phyloP scores from a whole-genome alignment of 2,113 vertebrate species.

The Micronycteris hirsuta region DNA sequence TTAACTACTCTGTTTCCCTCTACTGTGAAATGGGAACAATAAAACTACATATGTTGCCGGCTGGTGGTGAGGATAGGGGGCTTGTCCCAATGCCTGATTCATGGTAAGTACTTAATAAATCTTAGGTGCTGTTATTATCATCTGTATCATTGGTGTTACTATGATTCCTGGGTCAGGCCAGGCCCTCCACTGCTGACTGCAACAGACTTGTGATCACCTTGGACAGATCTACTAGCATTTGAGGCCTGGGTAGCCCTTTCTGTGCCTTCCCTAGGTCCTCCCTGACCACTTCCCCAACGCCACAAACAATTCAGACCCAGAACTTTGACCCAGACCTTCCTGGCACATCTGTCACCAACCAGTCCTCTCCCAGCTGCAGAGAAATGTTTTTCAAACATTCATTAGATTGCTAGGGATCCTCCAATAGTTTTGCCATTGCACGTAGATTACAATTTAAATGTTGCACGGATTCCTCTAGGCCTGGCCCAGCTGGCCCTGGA shows the following conservation, averaged over 20 bases:
- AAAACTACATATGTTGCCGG: not conserved
- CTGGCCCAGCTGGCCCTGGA: fast-evolving
- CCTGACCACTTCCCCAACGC: too few species aligned
- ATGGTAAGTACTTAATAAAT: not conserved
- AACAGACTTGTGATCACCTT: not conserved
- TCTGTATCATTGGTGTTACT: not conserved
- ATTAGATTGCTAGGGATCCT: not conserved
- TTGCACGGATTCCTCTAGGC: not conserved
- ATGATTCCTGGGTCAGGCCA: not conserved
- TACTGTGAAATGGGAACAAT: not conserved
- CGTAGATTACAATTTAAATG: not conserved
- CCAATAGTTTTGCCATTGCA: not conserved
- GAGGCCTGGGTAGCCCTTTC: not conserved
- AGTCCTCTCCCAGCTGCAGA: not conserved
- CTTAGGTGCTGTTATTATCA: not conserved
- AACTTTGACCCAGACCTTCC: not conserved
- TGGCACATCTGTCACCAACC: fast-evolving
- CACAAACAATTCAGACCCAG: not conserved
- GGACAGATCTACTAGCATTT: not conserved
- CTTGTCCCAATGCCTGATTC: not conserved
- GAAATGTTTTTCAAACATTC: not conserved
- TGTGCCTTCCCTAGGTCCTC: not conserved
- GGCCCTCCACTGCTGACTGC: not conserved
- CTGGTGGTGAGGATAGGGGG: not conserved
- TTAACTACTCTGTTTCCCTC: not conserved